A percentile compares a stretch with the other conserved stretches of the same genome.
These are phyloP conservation scores for Morus bassanus DNA, from an alignment of 2,797 vertebrate species.

Conservation along the genomic window DNA sequence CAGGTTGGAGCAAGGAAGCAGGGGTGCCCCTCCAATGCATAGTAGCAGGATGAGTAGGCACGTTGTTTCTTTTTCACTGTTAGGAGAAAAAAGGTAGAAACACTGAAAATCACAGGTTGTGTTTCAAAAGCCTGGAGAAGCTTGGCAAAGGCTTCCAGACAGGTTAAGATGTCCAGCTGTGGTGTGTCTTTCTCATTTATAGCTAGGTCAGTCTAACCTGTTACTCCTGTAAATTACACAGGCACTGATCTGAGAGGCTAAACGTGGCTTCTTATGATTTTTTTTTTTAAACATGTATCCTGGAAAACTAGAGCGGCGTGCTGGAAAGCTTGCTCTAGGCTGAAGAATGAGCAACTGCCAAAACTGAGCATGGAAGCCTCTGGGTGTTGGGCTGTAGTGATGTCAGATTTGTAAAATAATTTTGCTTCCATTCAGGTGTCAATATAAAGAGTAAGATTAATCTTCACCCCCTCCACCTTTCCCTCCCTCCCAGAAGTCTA, in stretches of 20 bases:
- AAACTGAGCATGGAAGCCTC: background rate
- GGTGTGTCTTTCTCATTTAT: background rate
- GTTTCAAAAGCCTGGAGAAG: background rate
- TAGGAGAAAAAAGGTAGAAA: background rate
- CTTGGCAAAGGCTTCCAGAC: background rate
- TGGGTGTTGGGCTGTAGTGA: background rate
- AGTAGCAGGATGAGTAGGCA: background rate
- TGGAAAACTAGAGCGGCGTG: background rate
- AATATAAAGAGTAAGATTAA: background rate
- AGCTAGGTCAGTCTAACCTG: slow-evolving; percentile 10
- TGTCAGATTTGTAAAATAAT: background rate
- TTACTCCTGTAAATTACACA: background rate
- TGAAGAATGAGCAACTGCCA: background rate
- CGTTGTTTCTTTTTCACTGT: background rate
- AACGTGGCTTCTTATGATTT: background rate
- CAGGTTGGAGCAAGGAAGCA: background rate
- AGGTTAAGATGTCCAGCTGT: background rate
- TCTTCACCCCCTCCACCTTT: background rate
- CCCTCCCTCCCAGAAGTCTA: background rate
- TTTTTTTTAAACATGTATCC: background rate
- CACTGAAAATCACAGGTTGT: background rate
- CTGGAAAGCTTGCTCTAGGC: background rate
- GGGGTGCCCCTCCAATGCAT: background rate
- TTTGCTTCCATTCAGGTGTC: background rate
- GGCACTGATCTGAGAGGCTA: background rate